Evolutionary conservation across 2,888 invertebrate genomes (phyloP), one percentile per base, ranked within the genome.

Genomic region (Scaptodrosophila latifasciaeformis): DNA sequence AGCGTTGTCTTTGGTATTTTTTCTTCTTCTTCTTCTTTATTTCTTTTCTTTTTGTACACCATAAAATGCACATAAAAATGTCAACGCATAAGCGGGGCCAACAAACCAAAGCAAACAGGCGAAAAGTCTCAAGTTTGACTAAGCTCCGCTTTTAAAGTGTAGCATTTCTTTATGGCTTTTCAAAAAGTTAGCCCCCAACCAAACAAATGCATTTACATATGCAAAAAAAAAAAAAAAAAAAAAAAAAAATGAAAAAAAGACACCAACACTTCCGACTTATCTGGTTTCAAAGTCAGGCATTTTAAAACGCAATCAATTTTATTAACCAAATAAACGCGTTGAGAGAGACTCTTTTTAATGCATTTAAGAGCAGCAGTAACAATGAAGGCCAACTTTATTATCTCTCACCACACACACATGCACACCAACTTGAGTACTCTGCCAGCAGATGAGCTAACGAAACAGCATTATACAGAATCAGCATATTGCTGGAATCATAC

Each of bases 51-150:
- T 59, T 62, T 34, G 61, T n/a, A n/a, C n/a, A n/a, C 60, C 81
- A 75, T 77, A 80, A 75, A 77, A 75, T 59, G 37, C 31, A 49
- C 74, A 75, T 75, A 75, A 75, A 75, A 75, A 67, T 77, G 70
- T 80, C 78, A 75, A 56, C 80, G 67, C 59, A 59, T 65, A 76
- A 63, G 74, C 64, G 65, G 56, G 47, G 59, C 29, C 52, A 39
- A 31, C 9, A 50, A 15, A 15, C 34, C 27, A 10, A 29, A 24
- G 18, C 10, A 1, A 34, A 9, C 29, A 37, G 35, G 48, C 27
- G 3, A 54, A 62, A 44, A 57, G 49, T 45, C 43, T 45, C 54
- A 62, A 46, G 48, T 55, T 54, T 7, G 19, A 35, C 59, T 56
- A 62, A 69, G 70, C 62, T 59, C 42, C 65, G 13, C 17, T 67